These are phyloP conservation scores for Styela clava DNA, from an alignment of 23 tunicate genomes.

Conservation along the genomic window DNA sequence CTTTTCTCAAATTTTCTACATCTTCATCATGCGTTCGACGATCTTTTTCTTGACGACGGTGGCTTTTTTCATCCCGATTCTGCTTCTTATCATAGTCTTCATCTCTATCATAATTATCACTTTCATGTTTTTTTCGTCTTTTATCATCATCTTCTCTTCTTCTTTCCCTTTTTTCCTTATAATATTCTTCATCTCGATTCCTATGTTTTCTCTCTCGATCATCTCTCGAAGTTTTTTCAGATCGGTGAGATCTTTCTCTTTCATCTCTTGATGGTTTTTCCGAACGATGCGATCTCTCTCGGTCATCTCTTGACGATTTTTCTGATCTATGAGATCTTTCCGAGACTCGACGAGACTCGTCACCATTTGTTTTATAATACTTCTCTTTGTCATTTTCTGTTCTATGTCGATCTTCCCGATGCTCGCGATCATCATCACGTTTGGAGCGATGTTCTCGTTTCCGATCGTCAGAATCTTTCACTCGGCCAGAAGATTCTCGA, in stretches of 20 bases:
- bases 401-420: conserved; percentile 5
- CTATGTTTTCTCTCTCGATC: conserved; percentile 18
- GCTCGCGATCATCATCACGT: neutral
- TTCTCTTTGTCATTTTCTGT: neutral
- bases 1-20: neutral
- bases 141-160: conserved; percentile 14
- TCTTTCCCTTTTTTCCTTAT: conserved; percentile 24
- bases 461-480: neutral
- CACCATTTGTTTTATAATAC: neutral
- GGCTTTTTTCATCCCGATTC: neutral
- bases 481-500: neutral
- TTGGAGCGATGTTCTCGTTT: neutral
- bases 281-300: neutral
- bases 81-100: conserved; percentile 1
- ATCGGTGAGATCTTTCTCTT: neutral
- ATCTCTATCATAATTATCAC: neutral
- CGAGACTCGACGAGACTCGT: neutral
- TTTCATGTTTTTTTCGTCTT: conserved; percentile 10
- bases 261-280: neutral
- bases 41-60: conserved; percentile 25
- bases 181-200: neutral
- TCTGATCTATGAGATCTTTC: conserved; percentile 3
- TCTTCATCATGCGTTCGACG: neutral
- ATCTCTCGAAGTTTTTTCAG: neutral
- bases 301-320: conserved; percentile 1